A percentile compares a stretch with the other conserved stretches of the same genome.
Conservation (phyloP, 37 sponge, comb jelly and placozoan species). For the Sycon ciliatum region DNA sequence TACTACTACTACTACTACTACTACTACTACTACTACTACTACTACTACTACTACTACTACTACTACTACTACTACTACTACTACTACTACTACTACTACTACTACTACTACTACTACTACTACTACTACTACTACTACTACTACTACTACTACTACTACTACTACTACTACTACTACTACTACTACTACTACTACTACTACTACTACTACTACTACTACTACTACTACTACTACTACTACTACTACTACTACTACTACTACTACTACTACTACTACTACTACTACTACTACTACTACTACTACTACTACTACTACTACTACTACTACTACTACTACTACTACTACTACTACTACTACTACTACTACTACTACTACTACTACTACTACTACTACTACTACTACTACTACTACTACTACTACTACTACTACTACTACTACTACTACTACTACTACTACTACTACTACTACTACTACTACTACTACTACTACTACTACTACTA, state of each 20-base stretch:
- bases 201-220: neutral
- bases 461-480: constrained; percentile 2
- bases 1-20: constrained; percentile 6
- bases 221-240: constrained; percentile 2
- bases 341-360: constrained; percentile 8
- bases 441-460: constrained; percentile 8
- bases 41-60: constrained; percentile 8
- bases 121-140: constrained; percentile 6
- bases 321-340: constrained; percentile 8
- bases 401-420: neutral
- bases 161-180: constrained; percentile 8
- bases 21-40: constrained; percentile 8
- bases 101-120: constrained; percentile 8
- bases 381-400: neutral
- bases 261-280: constrained; percentile 8
- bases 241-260: neutral
- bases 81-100: constrained; percentile 8
- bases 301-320: constrained; percentile 6
- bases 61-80: constrained; percentile 6
- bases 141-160: constrained; percentile 8
- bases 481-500: neutral
- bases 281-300: constrained; percentile 8
- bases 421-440: neutral
- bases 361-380: constrained; percentile 6
- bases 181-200: constrained; percentile 6